Evolutionary conservation across 2,797 vertebrate species (phyloP), one percentile per base, ranked within the genome.

Genomic region (Geotria australis): DNA sequence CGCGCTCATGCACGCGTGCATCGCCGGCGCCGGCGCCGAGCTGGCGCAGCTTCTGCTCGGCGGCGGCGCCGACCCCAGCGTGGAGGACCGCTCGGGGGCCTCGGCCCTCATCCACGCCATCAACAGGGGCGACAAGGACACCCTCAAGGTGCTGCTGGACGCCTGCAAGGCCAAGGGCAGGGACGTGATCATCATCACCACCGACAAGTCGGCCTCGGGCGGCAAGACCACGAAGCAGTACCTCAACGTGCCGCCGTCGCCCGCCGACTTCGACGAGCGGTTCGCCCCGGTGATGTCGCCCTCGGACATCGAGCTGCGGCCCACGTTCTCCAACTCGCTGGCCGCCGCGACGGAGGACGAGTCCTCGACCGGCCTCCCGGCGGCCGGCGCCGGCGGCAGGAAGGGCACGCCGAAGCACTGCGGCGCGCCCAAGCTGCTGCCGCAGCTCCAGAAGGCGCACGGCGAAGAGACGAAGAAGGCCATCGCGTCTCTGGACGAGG

Each of bases 161-260:
- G 76, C 72, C 59, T 77, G 70, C 63, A 74, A 74, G 66, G 78
- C 74, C 0, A 78, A 65, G 7, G 83, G 83, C 2, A 88, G 85
- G 61, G 84, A 94, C 57, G 83, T 89, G 6, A 89, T 88, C 61
- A 85, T 91, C 62, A 85, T 93, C 64, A 83, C 76, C 1, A 80
- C 70, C 0, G 76, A 77, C 53, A 85, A 71, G 62, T 76, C 79
- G 0, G 69, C 70, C 1, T 75, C 76, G 0, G 81, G 80, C 12
- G 72, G 71, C 61, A 77, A 79, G 61, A 78, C 70, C 38, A 80
- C 77, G 0, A 80, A 75, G 57, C 81, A 85, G 68, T 84, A 81
- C 65, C 68, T 85, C 47, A 86, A 82, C 1, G 64, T 78, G 56
- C 78, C 77, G 57, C 84, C 80, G 10, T 68, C 70, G 10, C 66